Evolutionary conservation across 2,888 invertebrate genomes (phyloP), one percentile per base, ranked within the genome.

Genomic region (Chymomyza amoena): DNA sequence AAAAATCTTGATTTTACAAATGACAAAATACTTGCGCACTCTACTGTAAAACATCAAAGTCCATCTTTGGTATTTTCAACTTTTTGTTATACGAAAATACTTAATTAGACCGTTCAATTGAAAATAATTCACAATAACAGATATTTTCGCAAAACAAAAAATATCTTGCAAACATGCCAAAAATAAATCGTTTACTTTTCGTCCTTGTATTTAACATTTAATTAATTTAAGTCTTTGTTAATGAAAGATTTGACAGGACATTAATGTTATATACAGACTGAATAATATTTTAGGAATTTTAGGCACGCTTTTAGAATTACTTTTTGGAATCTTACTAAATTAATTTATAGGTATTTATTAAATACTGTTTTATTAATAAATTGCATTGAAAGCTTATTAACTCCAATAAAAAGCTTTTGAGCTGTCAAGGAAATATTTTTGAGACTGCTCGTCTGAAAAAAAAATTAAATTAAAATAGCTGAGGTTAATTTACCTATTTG

Each of bases 11-110:
- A 45, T 45, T 45, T 45, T 45, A 13, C 39, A 45, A 45, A 45
- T 45, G 39, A 45, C 39, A 45, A 45, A 45, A 45, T 45, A 45
- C 13, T 45, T 72, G 52, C 61, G 68, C 64, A 64, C 65, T 64
- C 25, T 32, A 7, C 18, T 66, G 51, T 62, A 54, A 7, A 61
- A 76, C 68, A 78, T 78, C 77, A 77, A 79, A 79, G 76, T 57
- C 50, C 64, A 62, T 56, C 39, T 45, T 45, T 15, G 39, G 39
- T 45, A 45, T 45, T 45, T 45, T 45, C 39, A 45, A 45, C 39
- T 45, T 45, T 36, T 45, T 13, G 39, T 13, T 7, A 45, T 10
- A 45, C 13, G 13, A 45, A 45, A 45, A 45, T 45, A 45, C 25
- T 57, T 25, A 20, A 20, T 57, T 28, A 45, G 20, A 57, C 15